Evolutionary conservation across 2,797 vertebrate species (phyloP), one percentile per base, ranked within the genome.

Genomic region (Oceanodroma leucorhoa): DNA sequence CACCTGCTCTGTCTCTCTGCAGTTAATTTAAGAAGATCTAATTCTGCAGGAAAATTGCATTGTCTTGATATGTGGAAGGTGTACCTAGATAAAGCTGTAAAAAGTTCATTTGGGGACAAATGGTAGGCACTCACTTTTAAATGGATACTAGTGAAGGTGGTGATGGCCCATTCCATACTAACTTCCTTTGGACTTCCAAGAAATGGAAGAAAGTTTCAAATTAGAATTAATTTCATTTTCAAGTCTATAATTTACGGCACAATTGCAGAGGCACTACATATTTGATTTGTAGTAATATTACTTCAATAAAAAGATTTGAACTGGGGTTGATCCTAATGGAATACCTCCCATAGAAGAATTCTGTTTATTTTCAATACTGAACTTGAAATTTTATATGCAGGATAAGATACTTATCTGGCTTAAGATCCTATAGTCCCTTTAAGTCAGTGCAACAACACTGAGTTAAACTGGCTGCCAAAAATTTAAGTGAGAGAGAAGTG

Each of bases 391-490:
- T 93, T 73, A 32, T 67, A 40, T 40, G 8, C 14, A 64, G 43
- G 19, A 13, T 76, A 58, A 83, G 50, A 38, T 91, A 58, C 27
- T 46, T 80, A 32, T 11, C 53, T 80, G 36, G 13, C 32, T 67
- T 91, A 53, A 70, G 58, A 45, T 64, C 34, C 22, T 70, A 21
- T 58, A 89, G 51, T 90, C 60, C 10, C 14, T 76, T 90, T 65
- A 89, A 64, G 34, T 53, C 40, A 73, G 34, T 80, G 70, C 36
- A 80, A 7, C 48, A 67, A 12, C 75, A 55, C 55, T 51, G 29
- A 85, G 48, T 83, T 89, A 84, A 90, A 94, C 34, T 83, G 67
- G 10, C 45, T 96, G 86, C 67, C 90, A 95, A 87, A 94, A 95
- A 80, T 70, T 60, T 80, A 82, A 89, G 78, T 32, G 53, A 87